phyloP scores from a whole-genome alignment of 1,140 invertebrate species.

The Portunus trituberculatus region DNA sequence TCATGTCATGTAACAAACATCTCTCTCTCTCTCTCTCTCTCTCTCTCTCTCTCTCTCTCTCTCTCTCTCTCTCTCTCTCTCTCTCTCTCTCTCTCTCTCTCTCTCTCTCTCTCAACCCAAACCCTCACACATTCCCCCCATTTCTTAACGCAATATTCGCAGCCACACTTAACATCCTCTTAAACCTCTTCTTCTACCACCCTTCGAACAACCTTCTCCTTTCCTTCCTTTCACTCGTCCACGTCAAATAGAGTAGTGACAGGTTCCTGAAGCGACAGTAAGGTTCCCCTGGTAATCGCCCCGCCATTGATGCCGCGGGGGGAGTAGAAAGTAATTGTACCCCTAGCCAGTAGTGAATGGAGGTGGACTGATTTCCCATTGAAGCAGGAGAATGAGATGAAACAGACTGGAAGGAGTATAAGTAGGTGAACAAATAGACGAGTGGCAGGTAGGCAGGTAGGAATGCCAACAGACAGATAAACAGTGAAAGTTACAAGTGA shows the following conservation, averaged over 20 bases:
- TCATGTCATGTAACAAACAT: neutral
- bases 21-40: neutral
- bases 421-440: neutral
- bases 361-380: neutral
- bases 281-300: neutral
- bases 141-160: neutral
- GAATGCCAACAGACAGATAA: neutral
- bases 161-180: neutral
- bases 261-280: neutral
- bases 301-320: neutral
- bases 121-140: neutral
- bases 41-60: conserved; percentile 20
- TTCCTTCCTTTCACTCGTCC: neutral
- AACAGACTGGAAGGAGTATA: neutral
- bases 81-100: conserved; percentile 20
- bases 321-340: neutral
- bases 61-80: conserved; percentile 9
- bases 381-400: neutral
- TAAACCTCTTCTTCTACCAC: neutral
- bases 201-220: neutral
- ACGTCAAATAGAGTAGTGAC: neutral
- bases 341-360: neutral
- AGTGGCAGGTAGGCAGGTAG: neutral
- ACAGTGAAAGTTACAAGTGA: too few relatives aligned
- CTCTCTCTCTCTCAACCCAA: neutral